Base-by-base conservation (phyloP, 2,113 vertebrate genomes). In the Sitta europaea region DNA sequence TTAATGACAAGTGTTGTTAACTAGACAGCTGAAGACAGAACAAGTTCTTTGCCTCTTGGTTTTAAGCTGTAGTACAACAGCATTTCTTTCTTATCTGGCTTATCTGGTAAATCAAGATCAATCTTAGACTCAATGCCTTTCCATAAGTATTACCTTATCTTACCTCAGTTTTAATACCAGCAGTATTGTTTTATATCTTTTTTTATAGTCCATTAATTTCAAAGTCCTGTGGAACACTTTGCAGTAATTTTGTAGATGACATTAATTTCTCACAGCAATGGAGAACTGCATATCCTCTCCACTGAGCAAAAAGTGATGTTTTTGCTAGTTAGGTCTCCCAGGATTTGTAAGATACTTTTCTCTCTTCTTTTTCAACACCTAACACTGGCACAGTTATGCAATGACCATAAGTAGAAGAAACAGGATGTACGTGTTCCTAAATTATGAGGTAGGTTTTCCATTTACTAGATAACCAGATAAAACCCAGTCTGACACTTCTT, bases 61-160 rank as follows among this genome's bases (percentile, higher is more conserved):
- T 97, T 95, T 75, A 87, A 93, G 94, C 91, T 73, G 83, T 86
- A 95, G 82, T 80, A 88, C 88, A 91, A 76, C 95, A 88, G 73
- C 86, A 53, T 63, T 92, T 90, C 74, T 76, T 93, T 86, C 88
- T 8, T 79, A 92, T 79, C 78, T 96, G 90, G 73, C 95, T 75
- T n/a, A n/a, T n/a, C n/a, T n/a, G n/a, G 24, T 96, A 96, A 97
- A 96, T 96, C 96, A 97, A 94, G 85, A 97, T 96, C 96, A 96
- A 38, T 96, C 94, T 95, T 57, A 92, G 85, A 86, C 62, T 96
- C 88, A 81, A 75, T 31, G 74, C 88, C 84, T 81, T 90, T 82
- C 94, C 86, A 94, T 91, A 77, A 86, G 86, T 68, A 92, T 90
- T 96, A 95, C 90, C 90, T 96, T 96, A 90, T 94, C 85, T 93